These are phyloP conservation scores for Parazoanthus darwini DNA, from an alignment of 92 coral and sea anemone species.

Conservation along the genomic window DNA sequence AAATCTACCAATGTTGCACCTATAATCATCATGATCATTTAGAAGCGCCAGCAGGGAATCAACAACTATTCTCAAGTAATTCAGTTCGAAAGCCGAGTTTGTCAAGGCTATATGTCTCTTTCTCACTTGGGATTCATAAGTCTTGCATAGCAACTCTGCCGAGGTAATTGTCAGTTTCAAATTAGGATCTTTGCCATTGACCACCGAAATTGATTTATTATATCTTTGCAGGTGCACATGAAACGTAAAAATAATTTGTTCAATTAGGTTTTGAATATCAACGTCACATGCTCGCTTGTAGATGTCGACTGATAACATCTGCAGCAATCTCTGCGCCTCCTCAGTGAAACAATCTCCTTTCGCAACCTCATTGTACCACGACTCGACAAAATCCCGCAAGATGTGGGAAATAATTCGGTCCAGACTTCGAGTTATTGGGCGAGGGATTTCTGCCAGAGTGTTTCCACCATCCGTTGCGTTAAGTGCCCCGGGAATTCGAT, in stretches of 20 bases:
- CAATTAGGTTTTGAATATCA: constrained; percentile 71
- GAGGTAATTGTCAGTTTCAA: constrained; percentile 56
- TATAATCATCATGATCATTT: constrained; percentile 61
- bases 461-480: constrained; percentile 52
- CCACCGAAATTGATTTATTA: constrained; percentile 62
- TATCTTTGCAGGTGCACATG: constrained; percentile 83
- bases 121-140: constrained; percentile 74
- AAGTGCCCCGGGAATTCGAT: constrained; percentile 49
- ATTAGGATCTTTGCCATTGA: constrained; percentile 70
- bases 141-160: constrained; percentile 63
- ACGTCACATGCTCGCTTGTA: constrained; percentile 72
- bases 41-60: constrained; percentile 76
- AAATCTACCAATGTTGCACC: constrained; percentile 87
- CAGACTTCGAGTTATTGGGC: constrained; percentile 62
- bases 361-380: constrained; percentile 92
- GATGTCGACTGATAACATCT: constrained; percentile 65
- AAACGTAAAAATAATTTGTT: constrained; percentile 70
- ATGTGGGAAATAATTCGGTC: constrained; percentile 67
- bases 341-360: constrained; percentile 70
- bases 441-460: constrained; percentile 66
- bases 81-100: constrained; percentile 62
- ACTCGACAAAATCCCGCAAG: constrained; percentile 75
- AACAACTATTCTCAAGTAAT: constrained; percentile 77
- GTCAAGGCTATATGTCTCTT: constrained; percentile 57
- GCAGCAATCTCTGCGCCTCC: constrained; percentile 71